Base-by-base conservation (phyloP, 92 coral and sea anemone genomes). In the Parazoanthus atlanticus region DNA sequence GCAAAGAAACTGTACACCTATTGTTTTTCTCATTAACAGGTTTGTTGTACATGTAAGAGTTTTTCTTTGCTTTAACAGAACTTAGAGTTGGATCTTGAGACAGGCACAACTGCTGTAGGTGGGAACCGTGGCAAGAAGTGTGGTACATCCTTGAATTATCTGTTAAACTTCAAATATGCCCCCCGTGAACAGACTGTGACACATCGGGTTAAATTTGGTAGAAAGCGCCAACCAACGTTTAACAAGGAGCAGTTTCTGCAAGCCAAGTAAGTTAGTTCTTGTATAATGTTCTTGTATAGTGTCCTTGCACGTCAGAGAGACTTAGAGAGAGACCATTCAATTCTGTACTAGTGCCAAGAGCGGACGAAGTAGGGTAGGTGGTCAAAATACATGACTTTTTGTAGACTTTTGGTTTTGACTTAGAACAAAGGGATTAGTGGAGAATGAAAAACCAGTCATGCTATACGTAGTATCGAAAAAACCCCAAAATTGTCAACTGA, bases 161-260 rank as follows among this genome's bases (percentile, higher is more conserved):
- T 96, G 67, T 90, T 96, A 64, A 96, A 96, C 90, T 96, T 96
- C 93, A 96, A 93, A 83, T 96, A 92, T 90, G 94, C 93, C 12
- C 96, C 98, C 77, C 92, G 96, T 65, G 96, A 96, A 61, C 94
- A 90, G 84, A 87, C 91, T 25, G 47, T 82, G 28, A 85, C 47
- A 17, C 91, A 86, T 17, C 90, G 89, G 25, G 69, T 81, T 47
- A 93, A 89, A 72, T 76, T 89, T n/a, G 71, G 89, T 8, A 74
- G 90, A 76, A 96, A 92, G 91, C 92, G 88, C 67, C 93, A 92
- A 76, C 82, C 91, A 17, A 85, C 92, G 43, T 96, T 93, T 85
- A 96, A 95, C 88, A 96, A 96, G 83, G 99, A 96, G 80, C 93
- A 93, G 71, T 96, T 96, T 83, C 86, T 96, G 36, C 99, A 96